Percentiles rank a stretch among this genome's conserved stretches.
These are phyloP conservation scores for Neomonachus schauinslandi DNA, from an alignment of 2,113 vertebrate species.

Conservation along the genomic window DNA sequence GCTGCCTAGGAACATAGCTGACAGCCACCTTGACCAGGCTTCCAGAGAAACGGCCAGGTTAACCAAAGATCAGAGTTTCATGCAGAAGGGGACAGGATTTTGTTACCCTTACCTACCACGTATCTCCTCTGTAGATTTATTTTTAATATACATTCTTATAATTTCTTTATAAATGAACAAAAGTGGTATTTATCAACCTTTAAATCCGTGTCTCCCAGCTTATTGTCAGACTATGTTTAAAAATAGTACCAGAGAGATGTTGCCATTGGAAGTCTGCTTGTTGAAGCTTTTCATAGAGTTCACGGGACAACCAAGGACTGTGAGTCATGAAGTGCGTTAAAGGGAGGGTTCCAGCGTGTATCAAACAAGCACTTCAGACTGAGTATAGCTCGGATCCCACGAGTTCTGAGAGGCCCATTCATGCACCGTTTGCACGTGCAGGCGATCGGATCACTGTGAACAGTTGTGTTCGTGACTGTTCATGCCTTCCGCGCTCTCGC, in stretches of 20 bases:
- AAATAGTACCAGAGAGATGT: neutral
- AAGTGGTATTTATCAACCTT: neutral
- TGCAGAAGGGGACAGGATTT: neutral
- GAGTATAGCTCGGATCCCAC: neutral
- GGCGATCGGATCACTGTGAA: fast-evolving
- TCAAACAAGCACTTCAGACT: neutral
- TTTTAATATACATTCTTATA: neutral
- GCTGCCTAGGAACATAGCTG: neutral
- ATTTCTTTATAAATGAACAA: neutral
- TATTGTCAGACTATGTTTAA: neutral
- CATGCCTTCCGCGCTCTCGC: fast-evolving
- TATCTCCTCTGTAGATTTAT: neutral
- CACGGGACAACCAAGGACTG: neutral
- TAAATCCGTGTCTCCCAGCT: neutral
- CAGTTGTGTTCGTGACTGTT: fast-evolving
- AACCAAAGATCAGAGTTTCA: neutral
- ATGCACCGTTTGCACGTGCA: too few species aligned
- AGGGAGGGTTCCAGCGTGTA: neutral
- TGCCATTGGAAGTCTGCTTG: neutral
- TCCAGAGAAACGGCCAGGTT: neutral
- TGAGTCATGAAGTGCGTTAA: neutral
- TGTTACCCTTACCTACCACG: neutral
- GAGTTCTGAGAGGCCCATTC: neutral
- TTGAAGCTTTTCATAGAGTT: neutral
- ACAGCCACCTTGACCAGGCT: neutral